A percentile compares a stretch with the other conserved stretches of the same genome.
Conservation (phyloP, 2,888 invertebrate species). For the Leptinotarsa juncta region DNA sequence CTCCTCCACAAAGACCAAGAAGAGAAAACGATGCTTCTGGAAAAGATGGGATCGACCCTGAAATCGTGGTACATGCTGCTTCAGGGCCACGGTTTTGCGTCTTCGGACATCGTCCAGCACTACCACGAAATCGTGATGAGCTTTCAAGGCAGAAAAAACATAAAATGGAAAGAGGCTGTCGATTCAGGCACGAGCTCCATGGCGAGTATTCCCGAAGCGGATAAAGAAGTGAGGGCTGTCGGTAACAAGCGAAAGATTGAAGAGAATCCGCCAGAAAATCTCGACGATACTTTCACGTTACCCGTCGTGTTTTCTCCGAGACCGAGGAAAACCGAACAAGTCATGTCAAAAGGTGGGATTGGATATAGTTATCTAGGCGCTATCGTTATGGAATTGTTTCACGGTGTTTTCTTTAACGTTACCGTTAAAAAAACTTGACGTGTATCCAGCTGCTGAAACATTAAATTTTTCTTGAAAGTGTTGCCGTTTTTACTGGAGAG, state of each 20-base stretch:
- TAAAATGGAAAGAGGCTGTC: constrained; percentile 70
- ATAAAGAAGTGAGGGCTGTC: constrained; percentile 30
- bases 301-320: constrained; percentile 33
- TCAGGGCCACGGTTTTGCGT: constrained; percentile 71
- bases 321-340: constrained; percentile 39
- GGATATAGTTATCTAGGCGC: constrained; percentile 54
- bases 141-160: constrained; percentile 71
- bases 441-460: constrained; percentile 26
- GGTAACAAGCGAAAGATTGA: constrained; percentile 30
- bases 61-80: constrained; percentile 72
- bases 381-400: constrained; percentile 54
- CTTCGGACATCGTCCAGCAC: constrained; percentile 69
- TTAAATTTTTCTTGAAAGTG: constrained; percentile 27
- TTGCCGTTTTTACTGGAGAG: constrained; percentile 8
- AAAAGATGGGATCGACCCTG: constrained; percentile 66
- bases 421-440: constrained; percentile 34
- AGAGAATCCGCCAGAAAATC: constrained; percentile 1
- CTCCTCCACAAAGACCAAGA: constrained; percentile 53
- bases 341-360: constrained; percentile 61
- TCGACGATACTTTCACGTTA: constrained; percentile 51
- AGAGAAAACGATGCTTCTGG: constrained; percentile 52
- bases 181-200: constrained; percentile 54
- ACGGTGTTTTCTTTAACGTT: constrained; percentile 45
- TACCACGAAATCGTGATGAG: constrained; percentile 72
- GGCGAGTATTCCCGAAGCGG: constrained; percentile 36